Percentiles rank a stretch among this genome's conserved stretches.
Conservation (phyloP, 1,140 invertebrate species). For the Drosophila baimaii region DNA sequence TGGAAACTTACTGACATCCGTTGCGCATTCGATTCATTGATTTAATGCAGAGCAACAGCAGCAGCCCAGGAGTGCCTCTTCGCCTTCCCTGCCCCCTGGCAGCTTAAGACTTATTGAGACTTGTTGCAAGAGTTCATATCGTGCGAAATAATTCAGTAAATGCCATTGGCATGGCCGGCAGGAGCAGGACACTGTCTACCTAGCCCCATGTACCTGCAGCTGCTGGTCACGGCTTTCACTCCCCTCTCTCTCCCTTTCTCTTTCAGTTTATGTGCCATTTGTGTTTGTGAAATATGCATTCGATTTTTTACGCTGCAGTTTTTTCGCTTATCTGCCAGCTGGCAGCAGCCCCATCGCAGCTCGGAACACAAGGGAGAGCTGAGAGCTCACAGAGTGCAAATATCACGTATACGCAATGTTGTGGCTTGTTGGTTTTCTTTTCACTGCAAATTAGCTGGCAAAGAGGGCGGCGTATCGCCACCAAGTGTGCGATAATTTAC, state of each 20-base stretch:
- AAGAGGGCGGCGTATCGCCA: slow-evolving; percentile 10
- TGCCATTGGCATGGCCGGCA: slow-evolving; percentile 43
- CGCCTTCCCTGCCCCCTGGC: slow-evolving; percentile 42
- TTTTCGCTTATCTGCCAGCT: slow-evolving; percentile 72
- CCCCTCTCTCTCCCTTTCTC: neutral
- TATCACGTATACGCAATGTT: slow-evolving; percentile 81
- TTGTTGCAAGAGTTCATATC: slow-evolving; percentile 80
- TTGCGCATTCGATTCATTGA: slow-evolving; percentile 74
- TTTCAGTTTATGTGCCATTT: slow-evolving; percentile 54
- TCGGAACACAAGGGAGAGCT: neutral
- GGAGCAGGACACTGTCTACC: slow-evolving; percentile 13
- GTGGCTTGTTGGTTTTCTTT: slow-evolving; percentile 76
- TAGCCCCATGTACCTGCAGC: slow-evolving; percentile 17
- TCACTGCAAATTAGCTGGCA: slow-evolving; percentile 74
- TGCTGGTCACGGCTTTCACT: slow-evolving; percentile 6
- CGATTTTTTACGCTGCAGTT: slow-evolving; percentile 80
- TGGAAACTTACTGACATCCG: slow-evolving; percentile 79
- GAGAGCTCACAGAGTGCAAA: slow-evolving; percentile 48
- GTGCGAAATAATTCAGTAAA: slow-evolving; percentile 74
- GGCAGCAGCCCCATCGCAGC: slow-evolving; percentile 52
- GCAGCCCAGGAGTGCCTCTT: slow-evolving; percentile 26
- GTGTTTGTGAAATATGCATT: slow-evolving; percentile 79
- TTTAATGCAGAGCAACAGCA: slow-evolving; percentile 75
- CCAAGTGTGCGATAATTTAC: slow-evolving; percentile 72
- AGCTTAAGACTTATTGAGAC: slow-evolving; percentile 75